Evolutionary conservation across 1,140 invertebrate species (phyloP).

Genomic region (Drosophila lowei): DNA sequence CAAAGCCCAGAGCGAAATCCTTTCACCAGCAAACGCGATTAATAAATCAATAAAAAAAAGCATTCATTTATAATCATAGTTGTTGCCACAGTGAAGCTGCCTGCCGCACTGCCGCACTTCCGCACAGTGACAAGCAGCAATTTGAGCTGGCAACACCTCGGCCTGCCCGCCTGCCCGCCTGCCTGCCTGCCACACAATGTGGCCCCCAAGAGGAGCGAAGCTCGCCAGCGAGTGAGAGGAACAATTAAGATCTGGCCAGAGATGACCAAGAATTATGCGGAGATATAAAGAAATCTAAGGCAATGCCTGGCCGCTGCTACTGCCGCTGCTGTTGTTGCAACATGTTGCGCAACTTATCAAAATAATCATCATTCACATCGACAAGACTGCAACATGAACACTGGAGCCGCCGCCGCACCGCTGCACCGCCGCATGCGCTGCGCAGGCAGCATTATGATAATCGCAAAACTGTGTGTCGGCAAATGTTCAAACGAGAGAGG

Average conservation of each 20-base stretch:
- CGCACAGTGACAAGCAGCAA: slow-evolving; percentile 72
- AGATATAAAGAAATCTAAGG: slow-evolving; percentile 26
- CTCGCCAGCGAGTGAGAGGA: slow-evolving; percentile 3
- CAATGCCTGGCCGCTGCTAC: slow-evolving; percentile 17
- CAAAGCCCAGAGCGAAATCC: slow-evolving; percentile 71
- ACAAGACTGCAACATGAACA: slow-evolving; percentile 43
- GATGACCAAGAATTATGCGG: slow-evolving; percentile 5
- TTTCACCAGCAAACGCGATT: slow-evolving; percentile 72
- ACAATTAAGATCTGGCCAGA: slow-evolving; percentile 66
- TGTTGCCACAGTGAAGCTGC: slow-evolving; percentile 58
- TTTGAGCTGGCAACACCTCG: slow-evolving; percentile 68
- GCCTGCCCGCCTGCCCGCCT: slow-evolving; percentile 14
- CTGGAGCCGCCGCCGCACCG: neutral
- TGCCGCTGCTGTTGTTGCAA: slow-evolving; percentile 29
- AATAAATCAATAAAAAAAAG: slow-evolving; percentile 74
- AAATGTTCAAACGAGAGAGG: slow-evolving; percentile 59
- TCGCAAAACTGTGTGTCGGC: slow-evolving; percentile 66
- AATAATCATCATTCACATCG: slow-evolving; percentile 78
- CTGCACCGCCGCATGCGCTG: slow-evolving; percentile 38
- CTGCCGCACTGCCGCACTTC: slow-evolving; percentile 35
- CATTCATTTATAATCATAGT: slow-evolving; percentile 52
- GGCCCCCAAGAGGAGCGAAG: slow-evolving; percentile 3
- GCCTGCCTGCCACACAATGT: slow-evolving; percentile 50
- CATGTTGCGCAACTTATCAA: slow-evolving; percentile 81
- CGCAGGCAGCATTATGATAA: slow-evolving; percentile 79